Base-by-base conservation (phyloP, 1,140 invertebrate genomes). In the Pseudomyrmex dendroicus region DNA sequence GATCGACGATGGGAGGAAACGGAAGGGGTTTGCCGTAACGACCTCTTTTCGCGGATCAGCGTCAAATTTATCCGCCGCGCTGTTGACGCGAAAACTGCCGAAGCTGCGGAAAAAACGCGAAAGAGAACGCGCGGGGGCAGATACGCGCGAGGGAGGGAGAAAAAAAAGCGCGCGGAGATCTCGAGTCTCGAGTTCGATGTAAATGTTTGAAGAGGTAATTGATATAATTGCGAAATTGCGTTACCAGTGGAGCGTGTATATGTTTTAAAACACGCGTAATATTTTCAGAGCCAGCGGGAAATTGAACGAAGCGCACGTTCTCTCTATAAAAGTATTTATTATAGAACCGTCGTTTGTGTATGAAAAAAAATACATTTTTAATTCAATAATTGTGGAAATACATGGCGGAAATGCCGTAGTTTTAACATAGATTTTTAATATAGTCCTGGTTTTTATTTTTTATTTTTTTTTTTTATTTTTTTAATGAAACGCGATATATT, bases 261-360 rank as follows among this genome's bases (percentile, higher is more conserved):
- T 80, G 76, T 80, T 80, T 80, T 80, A 80, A 80, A 80, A 80
- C 76, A 80, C 76, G 76, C 66, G 76, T 80, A 80, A 80, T 80
- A 80, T 80, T 80, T 80, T 72, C 76, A 70, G 76, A 70, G 64
- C 57, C 76, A 78, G 22, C 76, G 56, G 54, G 66, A 80, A 80
- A 72, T 80, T 80, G 76, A 80, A 80, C 76, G 76, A 80, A 72
- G 67, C 76, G 76, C 63, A 56, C 76, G 20, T 80, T 80, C 35
- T 35, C 35, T 35, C 76, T 80, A 80, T 80, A 80, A 80, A 80
- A 59, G 66, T 80, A 80, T 80, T 80, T 70, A 77, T 77, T 77
- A 77, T 77, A 59, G 76, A 72, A 80, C 22, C 76, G 76, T 57
- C 73, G 76, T 57, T 15, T 64, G 52, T 70, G 70, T 80, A 35